A percentile compares a stretch with the other conserved stretches of the same genome.
phyloP scores from a whole-genome alignment of 2,113 vertebrate species.

The Hyla sarda region DNA sequence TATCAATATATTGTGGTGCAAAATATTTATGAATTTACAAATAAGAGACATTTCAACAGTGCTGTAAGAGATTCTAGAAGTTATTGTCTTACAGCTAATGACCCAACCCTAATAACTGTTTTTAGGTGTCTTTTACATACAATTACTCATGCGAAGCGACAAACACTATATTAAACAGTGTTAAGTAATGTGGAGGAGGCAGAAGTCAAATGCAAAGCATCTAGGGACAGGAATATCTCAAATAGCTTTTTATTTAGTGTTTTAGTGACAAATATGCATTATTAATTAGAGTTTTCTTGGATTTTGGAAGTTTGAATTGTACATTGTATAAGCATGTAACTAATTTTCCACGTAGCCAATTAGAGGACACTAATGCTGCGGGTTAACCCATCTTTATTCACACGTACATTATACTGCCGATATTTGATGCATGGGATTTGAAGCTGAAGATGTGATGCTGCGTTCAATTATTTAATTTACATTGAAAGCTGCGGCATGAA shows the following conservation, averaged over 20 bases:
- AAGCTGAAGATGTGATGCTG: too few relatives aligned
- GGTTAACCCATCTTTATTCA: too few relatives aligned
- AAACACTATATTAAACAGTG: constrained; percentile 6
- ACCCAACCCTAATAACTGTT: not conserved
- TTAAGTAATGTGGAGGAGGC: constrained; percentile 10
- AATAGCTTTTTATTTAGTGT: not conserved
- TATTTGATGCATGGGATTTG: too few relatives aligned
- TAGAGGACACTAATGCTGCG: too few relatives aligned
- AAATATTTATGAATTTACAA: not conserved
- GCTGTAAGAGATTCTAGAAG: not conserved
- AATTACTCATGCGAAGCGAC: not conserved
- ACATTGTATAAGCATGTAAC: too few relatives aligned
- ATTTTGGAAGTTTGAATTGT: not conserved
- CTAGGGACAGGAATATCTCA: not conserved
- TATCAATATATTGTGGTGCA: not conserved
- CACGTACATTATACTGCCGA: too few relatives aligned
- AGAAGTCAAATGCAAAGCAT: not conserved
- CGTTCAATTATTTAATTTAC: too few relatives aligned
- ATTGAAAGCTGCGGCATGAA: too few relatives aligned
- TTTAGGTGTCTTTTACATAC: not conserved
- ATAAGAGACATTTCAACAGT: not conserved
- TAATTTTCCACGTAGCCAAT: too few relatives aligned
- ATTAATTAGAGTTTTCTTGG: not conserved
- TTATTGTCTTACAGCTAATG: not conserved
- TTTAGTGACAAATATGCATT: not conserved